These are phyloP conservation scores for Carassius gibelio DNA, from an alignment of 2,113 vertebrate species.

Conservation along the genomic window DNA sequence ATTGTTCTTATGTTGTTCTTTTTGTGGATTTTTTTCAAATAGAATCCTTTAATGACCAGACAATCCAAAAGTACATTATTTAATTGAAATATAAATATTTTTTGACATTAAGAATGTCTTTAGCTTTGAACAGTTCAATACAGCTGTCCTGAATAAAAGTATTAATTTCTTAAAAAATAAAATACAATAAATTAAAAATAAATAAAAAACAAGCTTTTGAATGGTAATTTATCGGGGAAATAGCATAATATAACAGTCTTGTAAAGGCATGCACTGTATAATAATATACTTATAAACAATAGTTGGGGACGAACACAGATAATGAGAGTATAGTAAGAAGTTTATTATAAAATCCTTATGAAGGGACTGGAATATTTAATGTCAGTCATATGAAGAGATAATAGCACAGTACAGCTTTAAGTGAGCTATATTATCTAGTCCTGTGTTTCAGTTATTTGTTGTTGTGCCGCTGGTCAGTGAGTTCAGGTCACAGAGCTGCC, in stretches of 20 bases:
- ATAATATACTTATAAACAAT: background rate
- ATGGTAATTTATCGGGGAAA: background rate
- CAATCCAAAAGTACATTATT: no score
- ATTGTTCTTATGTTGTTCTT: background rate
- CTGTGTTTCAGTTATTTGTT: constrained; percentile 74
- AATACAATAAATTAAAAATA: no score
- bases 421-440: constrained; percentile 66
- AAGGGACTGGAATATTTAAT: background rate
- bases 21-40: background rate
- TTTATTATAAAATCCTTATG: background rate
- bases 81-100: background rate
- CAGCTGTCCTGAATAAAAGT: background rate
- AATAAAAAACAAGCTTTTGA: no score
- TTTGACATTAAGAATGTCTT: background rate
- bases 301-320: background rate
- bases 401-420: constrained; percentile 46
- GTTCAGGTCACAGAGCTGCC: constrained; percentile 78
- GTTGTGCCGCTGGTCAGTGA: constrained; percentile 76
- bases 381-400: constrained; percentile 46
- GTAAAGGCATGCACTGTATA: background rate
- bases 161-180: background rate
- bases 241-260: background rate
- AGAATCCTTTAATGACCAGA: background rate
- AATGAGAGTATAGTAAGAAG: background rate
- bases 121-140: background rate